A percentile compares a stretch with the other conserved stretches of the same genome.
Evolutionary conservation across 2,113 vertebrate species (phyloP).

Genomic region (Uria lomvia): DNA sequence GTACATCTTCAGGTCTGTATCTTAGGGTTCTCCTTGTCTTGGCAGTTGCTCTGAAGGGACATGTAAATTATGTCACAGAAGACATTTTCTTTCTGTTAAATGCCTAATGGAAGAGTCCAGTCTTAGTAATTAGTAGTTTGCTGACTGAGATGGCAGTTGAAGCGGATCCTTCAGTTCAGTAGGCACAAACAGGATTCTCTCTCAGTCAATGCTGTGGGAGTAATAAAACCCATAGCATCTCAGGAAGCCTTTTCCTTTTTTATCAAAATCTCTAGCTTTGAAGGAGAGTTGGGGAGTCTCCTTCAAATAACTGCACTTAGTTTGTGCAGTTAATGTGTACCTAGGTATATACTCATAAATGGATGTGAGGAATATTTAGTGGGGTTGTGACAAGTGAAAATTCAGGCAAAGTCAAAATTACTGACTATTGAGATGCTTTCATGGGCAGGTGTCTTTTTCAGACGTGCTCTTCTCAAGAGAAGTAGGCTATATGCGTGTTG

Average conservation of each 20-base stretch:
- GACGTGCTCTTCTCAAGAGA: background rate
- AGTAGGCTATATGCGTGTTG: fast-evolving
- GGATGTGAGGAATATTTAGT: background rate
- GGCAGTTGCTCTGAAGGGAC: background rate
- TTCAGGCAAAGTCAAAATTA: background rate
- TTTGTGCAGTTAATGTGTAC: background rate
- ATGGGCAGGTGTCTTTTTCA: background rate
- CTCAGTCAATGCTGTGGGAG: background rate
- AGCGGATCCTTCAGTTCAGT: background rate
- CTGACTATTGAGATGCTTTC: background rate
- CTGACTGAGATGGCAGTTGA: background rate
- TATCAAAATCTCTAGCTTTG: background rate
- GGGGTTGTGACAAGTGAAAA: background rate
- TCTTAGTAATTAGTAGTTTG: background rate
- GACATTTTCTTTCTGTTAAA: background rate
- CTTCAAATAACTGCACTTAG: background rate
- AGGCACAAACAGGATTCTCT: background rate
- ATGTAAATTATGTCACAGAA: background rate
- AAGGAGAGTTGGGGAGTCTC: background rate
- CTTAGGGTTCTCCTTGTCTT: background rate
- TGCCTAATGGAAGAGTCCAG: background rate
- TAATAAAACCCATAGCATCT: background rate
- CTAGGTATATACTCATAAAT: background rate
- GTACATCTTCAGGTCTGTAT: background rate
- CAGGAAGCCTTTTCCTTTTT: background rate